Conservation (phyloP, 53 echinoderm and acorn worm genomes). For the Henricia sp. region DNA sequence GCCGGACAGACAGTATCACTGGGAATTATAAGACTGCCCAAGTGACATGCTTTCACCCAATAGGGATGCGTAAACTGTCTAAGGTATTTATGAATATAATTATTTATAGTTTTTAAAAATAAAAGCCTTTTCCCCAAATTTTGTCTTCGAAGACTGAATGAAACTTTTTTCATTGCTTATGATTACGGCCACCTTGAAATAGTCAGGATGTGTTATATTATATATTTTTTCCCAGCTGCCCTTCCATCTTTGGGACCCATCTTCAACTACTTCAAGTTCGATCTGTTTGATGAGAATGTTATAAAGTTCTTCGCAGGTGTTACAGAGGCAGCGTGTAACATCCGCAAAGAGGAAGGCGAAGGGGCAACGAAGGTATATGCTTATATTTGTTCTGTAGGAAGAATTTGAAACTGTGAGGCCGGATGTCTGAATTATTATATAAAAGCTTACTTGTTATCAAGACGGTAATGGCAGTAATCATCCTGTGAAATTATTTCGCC, state of each 20-base stretch:
- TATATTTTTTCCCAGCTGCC: slow-evolving; percentile 10
- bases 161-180: neutral
- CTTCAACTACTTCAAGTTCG: slow-evolving; percentile 36
- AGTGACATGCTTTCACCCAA: too few relatives aligned
- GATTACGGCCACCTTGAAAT: too few relatives aligned
- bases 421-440: too few relatives aligned
- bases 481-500: too few relatives aligned
- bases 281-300: slow-evolving; percentile 22
- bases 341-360: slow-evolving; percentile 23
- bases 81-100: neutral
- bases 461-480: too few relatives aligned
- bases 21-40: too few relatives aligned
- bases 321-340: slow-evolving; percentile 30
- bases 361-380: slow-evolving; percentile 35
- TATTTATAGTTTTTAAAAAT: neutral
- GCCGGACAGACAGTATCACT: too few relatives aligned
- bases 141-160: neutral
- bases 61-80: too few relatives aligned
- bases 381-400: too few relatives aligned
- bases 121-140: neutral
- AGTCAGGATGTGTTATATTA: too few relatives aligned
- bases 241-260: slow-evolving; percentile 25
- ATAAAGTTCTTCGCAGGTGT: slow-evolving; percentile 55
- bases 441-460: too few relatives aligned
- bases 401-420: too few relatives aligned